Base-by-base conservation (phyloP, 2,113 vertebrate genomes). In the Pomatostomus ruficeps region DNA sequence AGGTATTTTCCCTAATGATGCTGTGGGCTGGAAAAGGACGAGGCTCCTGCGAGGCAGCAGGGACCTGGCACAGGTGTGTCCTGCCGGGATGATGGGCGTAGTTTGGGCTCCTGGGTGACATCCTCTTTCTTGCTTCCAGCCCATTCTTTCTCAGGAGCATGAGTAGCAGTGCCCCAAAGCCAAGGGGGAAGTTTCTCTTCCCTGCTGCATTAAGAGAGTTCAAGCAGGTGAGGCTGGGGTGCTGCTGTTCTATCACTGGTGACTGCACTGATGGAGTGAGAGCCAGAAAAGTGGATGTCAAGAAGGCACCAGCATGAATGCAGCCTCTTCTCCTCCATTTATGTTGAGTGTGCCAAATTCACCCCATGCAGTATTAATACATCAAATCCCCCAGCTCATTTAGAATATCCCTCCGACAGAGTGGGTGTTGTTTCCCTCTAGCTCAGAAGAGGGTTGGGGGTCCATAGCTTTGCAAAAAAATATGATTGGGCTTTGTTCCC, bases 381-480 rank as follows among this genome's bases (percentile, higher is more conserved):
- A 33, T 24, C 20, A 22, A 43, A 68, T 52, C 48, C 35, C 38
- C 5, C 36, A 40, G 62, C 11, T 82, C 66, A 67, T 79, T 79
- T 31, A 48, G 45, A 28, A 55, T 2, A 3, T 23, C 29, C 17
- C 18, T 59, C 66, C 67, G 46, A 71, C 31, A 36, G 26, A 2
- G 11, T 42, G 26, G 28, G 16, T 28, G 59, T 81, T 0, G 0
- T 46, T 88, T 88, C 10, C 25, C 24, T 48, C 11, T 52, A 65
- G 29, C 66, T 75, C 33, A 2, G 40, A 79, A 79, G 57, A 67
- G 36, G 19, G 10, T 12, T 85, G 62, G 22, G 31, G 8, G 14
- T 42, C 74, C 83, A 17, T 65, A 68, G 51, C 55, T 95, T 73
- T 38, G 29, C 26, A 58, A 88, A 95, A 48, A 90, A 22, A 14